Conservation (phyloP, 2,113 vertebrate genomes). For the Pelecanoides urinatrix region DNA sequence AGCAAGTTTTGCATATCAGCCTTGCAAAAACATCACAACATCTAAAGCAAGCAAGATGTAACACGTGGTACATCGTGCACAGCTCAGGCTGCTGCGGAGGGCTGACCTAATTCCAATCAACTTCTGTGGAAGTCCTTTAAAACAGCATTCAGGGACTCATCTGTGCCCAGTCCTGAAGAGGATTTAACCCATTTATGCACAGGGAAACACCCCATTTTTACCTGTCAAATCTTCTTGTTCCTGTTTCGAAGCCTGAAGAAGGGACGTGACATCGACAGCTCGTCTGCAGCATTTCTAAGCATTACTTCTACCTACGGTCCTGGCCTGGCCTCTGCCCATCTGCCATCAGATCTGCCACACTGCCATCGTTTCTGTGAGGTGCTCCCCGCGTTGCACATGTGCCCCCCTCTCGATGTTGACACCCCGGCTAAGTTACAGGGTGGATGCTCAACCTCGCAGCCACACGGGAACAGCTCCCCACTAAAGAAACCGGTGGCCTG, state of each 20-base stretch:
- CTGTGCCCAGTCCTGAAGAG: background rate
- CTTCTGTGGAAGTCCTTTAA: background rate
- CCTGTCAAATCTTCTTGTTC: background rate
- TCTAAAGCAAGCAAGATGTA: background rate
- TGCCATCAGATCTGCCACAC: background rate
- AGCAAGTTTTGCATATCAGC: background rate
- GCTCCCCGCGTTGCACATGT: background rate
- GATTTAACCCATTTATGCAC: background rate
- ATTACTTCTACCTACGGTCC: background rate
- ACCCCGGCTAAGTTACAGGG: rapidly evolving
- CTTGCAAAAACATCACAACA: background rate
- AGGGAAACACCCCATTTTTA: background rate
- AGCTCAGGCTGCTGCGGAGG: background rate
- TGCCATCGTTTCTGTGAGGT: rapidly evolving
- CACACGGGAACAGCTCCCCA: background rate
- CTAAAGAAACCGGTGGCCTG: background rate
- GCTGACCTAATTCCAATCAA: background rate
- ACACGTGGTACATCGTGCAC: rapidly evolving
- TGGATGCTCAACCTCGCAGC: background rate
- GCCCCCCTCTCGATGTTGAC: rapidly evolving
- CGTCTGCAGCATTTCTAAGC: background rate
- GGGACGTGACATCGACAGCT: rapidly evolving
- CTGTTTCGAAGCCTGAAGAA: background rate
- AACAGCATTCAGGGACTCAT: background rate
- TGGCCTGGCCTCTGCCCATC: background rate